Conservation (phyloP, 2,113 vertebrate species). For the Phrynosoma platyrhinos region DNA sequence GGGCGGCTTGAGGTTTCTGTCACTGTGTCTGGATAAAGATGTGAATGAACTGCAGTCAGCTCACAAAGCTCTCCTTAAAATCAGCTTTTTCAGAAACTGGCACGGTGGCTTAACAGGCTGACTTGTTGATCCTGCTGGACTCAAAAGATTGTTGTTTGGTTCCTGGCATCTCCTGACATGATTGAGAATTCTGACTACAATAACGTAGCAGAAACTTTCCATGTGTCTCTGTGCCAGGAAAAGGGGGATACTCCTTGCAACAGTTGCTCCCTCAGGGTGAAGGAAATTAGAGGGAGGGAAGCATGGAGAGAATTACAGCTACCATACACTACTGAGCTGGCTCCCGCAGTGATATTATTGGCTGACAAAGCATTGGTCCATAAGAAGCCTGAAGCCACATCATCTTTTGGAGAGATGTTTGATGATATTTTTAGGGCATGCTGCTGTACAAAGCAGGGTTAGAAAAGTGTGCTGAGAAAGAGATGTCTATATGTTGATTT, state of each 20-base stretch:
- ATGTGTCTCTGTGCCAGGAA: constrained; percentile 37
- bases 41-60: constrained; percentile 20
- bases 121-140: constrained; percentile 33
- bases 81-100: not conserved
- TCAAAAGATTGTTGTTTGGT: constrained; percentile 40
- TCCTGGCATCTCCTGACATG: not conserved
- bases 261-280: constrained; percentile 32
- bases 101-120: constrained; percentile 10
- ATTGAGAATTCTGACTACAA: constrained; percentile 45
- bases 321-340: not conserved
- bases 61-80: not conserved
- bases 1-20: not conserved
- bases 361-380: constrained; percentile 22
- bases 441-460: not conserved
- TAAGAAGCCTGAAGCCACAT: not conserved
- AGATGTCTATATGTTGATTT: not conserved
- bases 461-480: not conserved
- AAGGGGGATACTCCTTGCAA: constrained; percentile 30
- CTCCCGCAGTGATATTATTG: fast-evolving
- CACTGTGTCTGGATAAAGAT: constrained; percentile 13
- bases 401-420: constrained; percentile 11
- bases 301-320: not conserved
- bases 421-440: not conserved
- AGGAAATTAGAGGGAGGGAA: constrained; percentile 39
- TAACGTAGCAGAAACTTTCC: constrained; percentile 41